Evolutionary conservation across 2,888 invertebrate species (phyloP).

Genomic region (Agriopis aurantiaria): DNA sequence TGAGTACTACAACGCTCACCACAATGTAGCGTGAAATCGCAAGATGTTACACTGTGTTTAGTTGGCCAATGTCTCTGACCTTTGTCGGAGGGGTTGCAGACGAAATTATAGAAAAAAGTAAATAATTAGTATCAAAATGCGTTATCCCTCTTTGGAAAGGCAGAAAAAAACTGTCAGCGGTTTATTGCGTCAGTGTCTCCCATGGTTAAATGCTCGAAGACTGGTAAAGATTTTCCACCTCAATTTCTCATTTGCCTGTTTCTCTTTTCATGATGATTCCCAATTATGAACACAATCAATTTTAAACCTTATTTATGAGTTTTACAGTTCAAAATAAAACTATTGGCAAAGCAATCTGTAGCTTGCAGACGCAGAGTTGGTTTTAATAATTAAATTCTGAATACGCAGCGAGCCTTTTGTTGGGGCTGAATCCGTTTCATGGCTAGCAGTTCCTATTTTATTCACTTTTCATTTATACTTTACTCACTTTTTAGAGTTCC

Average conservation of each 20-base stretch:
- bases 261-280: conserved; percentile 3
- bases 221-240: conserved; percentile 12
- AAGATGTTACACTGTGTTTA: no score
- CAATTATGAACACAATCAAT: conserved; percentile 1
- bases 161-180: no score
- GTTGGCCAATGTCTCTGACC: no score
- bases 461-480: conserved; percentile 20
- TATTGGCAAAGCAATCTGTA: conserved; percentile 38
- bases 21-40: no score
- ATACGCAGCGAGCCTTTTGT: conserved; percentile 38
- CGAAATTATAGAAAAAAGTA: no score
- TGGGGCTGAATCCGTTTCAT: conserved; percentile 29
- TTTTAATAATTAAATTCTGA: conserved; percentile 42
- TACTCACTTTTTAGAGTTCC: no score
- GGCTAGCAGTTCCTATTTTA: conserved; percentile 22
- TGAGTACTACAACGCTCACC: no score
- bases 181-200: no score
- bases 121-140: no score
- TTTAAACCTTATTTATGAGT: conserved; percentile 18
- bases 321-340: conserved; percentile 35
- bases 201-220: no score
- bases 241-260: conserved; percentile 33
- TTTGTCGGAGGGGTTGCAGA: no score
- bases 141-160: no score
- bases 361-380: conserved; percentile 35